These are phyloP conservation scores for Tortrix viridana DNA, from an alignment of 2,888 invertebrate genomes.

Conservation along the genomic window DNA sequence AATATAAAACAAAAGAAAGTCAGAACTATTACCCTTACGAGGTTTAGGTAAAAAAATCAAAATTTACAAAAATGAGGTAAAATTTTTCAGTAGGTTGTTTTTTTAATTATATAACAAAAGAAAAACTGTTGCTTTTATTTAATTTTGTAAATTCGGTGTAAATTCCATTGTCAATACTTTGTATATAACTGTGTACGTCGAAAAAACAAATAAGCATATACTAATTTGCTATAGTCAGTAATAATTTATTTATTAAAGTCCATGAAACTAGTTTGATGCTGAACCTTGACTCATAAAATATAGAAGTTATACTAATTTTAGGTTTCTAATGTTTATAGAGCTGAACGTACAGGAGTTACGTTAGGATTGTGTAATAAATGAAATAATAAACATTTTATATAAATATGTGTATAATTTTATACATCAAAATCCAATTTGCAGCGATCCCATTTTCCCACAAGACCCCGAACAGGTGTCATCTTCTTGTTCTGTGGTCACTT, in stretches of 20 bases:
- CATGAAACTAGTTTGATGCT: not conserved
- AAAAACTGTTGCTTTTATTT: too few species aligned
- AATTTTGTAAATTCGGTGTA: too few species aligned
- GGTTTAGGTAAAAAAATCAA: too few species aligned
- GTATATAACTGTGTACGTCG: too few species aligned
- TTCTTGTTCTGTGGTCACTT: constrained; percentile 46
- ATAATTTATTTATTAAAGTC: not conserved
- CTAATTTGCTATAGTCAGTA: too few species aligned
- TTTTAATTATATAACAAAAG: too few species aligned
- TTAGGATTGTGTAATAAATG: constrained; percentile 36
- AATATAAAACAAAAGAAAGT: too few species aligned
- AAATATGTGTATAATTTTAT: constrained; percentile 40
- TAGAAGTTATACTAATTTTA: constrained; percentile 14
- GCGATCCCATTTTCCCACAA: constrained; percentile 64
- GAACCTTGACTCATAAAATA: constrained; percentile 4
- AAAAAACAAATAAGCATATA: too few species aligned
- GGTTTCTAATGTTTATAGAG: constrained; percentile 14
- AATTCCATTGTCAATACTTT: too few species aligned
- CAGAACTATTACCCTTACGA: too few species aligned
- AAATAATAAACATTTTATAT: constrained; percentile 37
- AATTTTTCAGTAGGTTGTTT: too few species aligned
- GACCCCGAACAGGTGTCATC: constrained; percentile 66
- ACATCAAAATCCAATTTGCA: constrained; percentile 64
- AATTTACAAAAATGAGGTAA: too few species aligned
- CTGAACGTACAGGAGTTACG: constrained; percentile 16